These are phyloP conservation scores for Amphiprion ocellaris DNA, from an alignment of 2,113 vertebrate species.

Conservation along the genomic window DNA sequence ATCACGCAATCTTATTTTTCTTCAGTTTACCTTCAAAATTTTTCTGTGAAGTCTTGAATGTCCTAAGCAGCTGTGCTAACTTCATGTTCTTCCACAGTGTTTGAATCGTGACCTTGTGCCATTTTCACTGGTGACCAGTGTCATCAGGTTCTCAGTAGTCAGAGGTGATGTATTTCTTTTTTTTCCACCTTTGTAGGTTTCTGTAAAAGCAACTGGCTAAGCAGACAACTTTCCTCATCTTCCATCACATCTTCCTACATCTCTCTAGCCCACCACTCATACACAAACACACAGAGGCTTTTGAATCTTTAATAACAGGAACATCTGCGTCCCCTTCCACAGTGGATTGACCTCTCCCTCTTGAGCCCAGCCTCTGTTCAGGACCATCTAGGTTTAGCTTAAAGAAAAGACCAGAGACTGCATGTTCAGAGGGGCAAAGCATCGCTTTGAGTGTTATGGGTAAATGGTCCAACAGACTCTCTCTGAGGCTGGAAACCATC, in stretches of 20 bases:
- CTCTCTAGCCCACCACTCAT: slow-evolving; percentile 25
- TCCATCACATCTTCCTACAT: slow-evolving; percentile 18
- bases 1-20: not conserved
- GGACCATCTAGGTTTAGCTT: slow-evolving; percentile 30
- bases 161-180: not conserved
- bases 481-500: not conserved
- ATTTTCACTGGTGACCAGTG: not conserved
- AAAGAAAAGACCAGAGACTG: slow-evolving; percentile 17
- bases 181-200: not conserved
- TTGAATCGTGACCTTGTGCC: not conserved
- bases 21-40: not conserved
- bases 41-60: not conserved
- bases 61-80: not conserved
- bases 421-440: slow-evolving; percentile 8
- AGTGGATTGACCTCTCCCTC: slow-evolving; percentile 23
- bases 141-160: not conserved
- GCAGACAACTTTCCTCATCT: slow-evolving; percentile 20
- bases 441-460: slow-evolving; percentile 11
- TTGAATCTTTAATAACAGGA: slow-evolving; percentile 69
- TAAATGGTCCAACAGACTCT: slow-evolving; percentile 3
- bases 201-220: not conserved
- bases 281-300: slow-evolving; percentile 37
- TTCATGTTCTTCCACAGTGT: not conserved
- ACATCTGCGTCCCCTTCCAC: slow-evolving; percentile 64
- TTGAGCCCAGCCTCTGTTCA: slow-evolving; percentile 22